Base-by-base conservation (phyloP, 1,140 invertebrate genomes). In the Bathynomus jamesi region DNA sequence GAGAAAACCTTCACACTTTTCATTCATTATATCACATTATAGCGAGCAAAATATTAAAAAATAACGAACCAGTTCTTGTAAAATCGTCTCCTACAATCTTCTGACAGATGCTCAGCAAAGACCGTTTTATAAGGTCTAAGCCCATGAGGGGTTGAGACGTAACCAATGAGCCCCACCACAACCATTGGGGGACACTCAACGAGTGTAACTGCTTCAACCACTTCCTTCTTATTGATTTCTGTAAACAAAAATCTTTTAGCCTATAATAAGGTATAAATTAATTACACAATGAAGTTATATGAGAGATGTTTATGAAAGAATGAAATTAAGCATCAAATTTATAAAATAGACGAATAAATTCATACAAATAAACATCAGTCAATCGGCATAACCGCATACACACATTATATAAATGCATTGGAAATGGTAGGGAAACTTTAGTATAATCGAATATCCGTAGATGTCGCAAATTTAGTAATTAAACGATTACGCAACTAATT, bases 221-320 rank as follows among this genome's bases (percentile, higher is more conserved):
- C 95, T 86, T 99, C 98, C 83, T 99, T 99, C 86, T 99, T 99
- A 87, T 99, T 98, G 28, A 98, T 91, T 88, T 99, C 96, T 96
- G 82, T 63, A 85, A 82, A 79, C 78, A 53, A 53, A 53, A 53
- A 53, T 3, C 13, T 2, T 53, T 8, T 8, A 21, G 40, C 13
- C 2, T 53, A 53, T 17, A 21, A 11, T 53, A 53, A 53, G 2
- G 40, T 53, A 53, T 2, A 21, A 53, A 40, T 40, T 8, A 40
- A 17, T 40, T 8, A 8, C 17, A 8, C 32, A 8, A 8, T 40
- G 17, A 40, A 40, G 17, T 40, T n/a, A n/a, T n/a, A n/a, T n/a
- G n/a, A n/a, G n/a, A n/a, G n/a, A n/a, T n/a, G n/a, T n/a, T n/a
- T n/a, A n/a, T n/a, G n/a, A n/a, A n/a, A n/a, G n/a, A n/a, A n/a